Base-by-base conservation (phyloP, 1,140 invertebrate species). In the Hyphantria cunea region DNA sequence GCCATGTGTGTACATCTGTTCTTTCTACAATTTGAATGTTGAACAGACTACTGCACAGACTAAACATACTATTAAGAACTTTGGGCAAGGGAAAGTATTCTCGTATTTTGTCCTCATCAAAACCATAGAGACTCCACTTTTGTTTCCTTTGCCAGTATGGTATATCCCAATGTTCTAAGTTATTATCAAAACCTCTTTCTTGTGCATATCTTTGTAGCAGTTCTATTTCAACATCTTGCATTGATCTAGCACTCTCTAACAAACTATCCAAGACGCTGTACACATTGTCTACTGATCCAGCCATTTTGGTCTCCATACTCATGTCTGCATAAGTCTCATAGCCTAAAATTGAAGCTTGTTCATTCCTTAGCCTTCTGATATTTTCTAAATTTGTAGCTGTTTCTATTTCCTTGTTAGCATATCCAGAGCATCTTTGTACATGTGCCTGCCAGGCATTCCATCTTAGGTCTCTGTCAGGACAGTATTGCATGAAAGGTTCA, bases 271-370 rank as follows among this genome's bases (percentile, higher is more conserved):
- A 90, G 64, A 96, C 93, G 47, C 93, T 91, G 53, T 95, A 91
- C 0, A 98, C 93, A 87, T 95, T 96, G 17, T 96, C 93, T n/a
- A 97, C 86, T 68, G 84, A 95, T 33, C 94, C 95, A 3, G 97
- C 97, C 96, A 99, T 98, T 93, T 98, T 98, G 0, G 96, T 98
- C 91, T 96, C 94, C 96, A 99, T 97, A 32, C 95, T 97, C 94
- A 98, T 94, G 32, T 98, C 94, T 0, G 93, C 94, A 89, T 93
- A 98, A 61, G 92, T 94, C 50, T 95, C 91, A 84, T 94, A 99
- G 0, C 97, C 97, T 47, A 98, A 89, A 14, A 95, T 66, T 74
- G 94, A 91, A 0, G 97, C 97, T 77, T 96, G 93, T 47, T 95
- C 93, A 25, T 81, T 84, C 78, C 96, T 94, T 44, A 93, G 78